Evolutionary conservation across 2,888 invertebrate genomes (phyloP).

Genomic region (Muschampia plurimacula): DNA sequence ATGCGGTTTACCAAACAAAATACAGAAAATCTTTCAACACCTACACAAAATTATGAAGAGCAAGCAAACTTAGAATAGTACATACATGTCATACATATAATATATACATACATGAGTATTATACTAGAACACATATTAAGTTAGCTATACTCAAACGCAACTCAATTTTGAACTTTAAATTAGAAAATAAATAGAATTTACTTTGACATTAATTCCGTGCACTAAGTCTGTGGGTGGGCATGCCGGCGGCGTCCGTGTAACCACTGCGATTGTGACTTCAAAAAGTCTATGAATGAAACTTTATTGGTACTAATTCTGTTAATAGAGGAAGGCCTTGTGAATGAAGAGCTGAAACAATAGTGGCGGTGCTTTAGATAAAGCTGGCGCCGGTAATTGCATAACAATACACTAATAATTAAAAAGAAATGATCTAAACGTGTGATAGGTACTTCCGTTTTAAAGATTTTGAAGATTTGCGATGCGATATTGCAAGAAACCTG

Average conservation of each 20-base stretch:
- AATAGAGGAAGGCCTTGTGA: constrained; percentile 34
- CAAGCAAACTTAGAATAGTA: too few species aligned
- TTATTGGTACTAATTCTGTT: constrained; percentile 66
- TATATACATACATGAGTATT: too few species aligned
- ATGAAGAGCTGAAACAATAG: constrained; percentile 32
- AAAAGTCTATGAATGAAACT: constrained; percentile 60
- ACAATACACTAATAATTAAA: constrained; percentile 22
- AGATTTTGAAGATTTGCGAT: neutral
- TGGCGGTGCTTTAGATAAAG: constrained; percentile 24
- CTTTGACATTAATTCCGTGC: neutral
- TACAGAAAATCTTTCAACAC: too few species aligned
- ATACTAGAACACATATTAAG: too few species aligned
- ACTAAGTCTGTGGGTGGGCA: constrained; percentile 15
- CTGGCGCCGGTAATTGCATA: constrained; percentile 30
- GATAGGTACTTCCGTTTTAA: constrained; percentile 1
- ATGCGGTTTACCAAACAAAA: too few species aligned
- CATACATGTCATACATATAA: too few species aligned
- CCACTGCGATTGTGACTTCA: constrained; percentile 6
- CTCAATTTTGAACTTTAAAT: neutral
- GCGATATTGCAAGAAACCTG: too few species aligned
- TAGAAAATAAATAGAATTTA: neutral
- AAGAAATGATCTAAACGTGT: constrained; percentile 7
- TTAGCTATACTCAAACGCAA: neutral
- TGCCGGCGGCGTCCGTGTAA: neutral
- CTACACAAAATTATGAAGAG: too few species aligned